Evolutionary conservation across 2,888 invertebrate genomes (phyloP).

Genomic region (Venustoraphidia nigricollis): DNA sequence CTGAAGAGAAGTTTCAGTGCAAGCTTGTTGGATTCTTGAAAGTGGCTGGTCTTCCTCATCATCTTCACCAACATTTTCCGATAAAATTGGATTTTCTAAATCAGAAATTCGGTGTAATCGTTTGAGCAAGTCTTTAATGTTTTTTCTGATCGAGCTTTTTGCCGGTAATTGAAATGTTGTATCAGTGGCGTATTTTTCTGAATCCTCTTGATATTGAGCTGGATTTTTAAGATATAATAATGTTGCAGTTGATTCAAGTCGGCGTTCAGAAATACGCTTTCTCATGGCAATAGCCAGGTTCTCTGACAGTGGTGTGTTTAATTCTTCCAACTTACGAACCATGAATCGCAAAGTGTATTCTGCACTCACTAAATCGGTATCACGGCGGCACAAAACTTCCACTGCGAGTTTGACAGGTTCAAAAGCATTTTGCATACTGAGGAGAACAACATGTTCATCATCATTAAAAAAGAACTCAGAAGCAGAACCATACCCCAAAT

Average conservation of each 20-base stretch:
- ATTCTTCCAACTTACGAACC: slow-evolving; percentile 1
- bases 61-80: no score
- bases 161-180: slow-evolving; percentile 1
- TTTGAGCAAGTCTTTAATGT: background rate
- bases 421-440: no score
- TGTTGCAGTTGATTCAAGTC: background rate
- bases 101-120: background rate
- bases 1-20: no score
- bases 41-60: no score
- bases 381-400: background rate
- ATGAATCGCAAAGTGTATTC: slow-evolving; percentile 8
- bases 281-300: no score
- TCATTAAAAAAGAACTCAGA: no score
- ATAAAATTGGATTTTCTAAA: no score
- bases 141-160: background rate
- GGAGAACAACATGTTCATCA: no score
- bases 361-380: slow-evolving; percentile 7
- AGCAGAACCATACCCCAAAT: no score
- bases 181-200: background rate
- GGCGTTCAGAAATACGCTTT: background rate
- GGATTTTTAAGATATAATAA: slow-evolving; percentile 3
- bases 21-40: no score
- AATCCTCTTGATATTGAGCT: slow-evolving; percentile 2
- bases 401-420: no score
- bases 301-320: background rate